phyloP scores from a whole-genome alignment of 2,888 invertebrate genomes.

The Xanthostigma xanthostigma region DNA sequence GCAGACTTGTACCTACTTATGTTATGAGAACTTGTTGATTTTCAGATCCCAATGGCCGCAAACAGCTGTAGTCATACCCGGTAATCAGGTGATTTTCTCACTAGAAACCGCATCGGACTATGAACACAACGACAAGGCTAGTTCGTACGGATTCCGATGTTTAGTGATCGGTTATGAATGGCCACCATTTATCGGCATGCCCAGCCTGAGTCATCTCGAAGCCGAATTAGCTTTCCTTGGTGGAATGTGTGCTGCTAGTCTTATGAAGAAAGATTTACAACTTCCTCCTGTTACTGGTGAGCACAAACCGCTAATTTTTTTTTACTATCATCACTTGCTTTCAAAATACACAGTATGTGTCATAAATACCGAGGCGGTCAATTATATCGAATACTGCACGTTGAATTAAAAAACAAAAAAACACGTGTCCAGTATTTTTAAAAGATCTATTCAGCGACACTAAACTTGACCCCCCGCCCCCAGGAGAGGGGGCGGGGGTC shows the following conservation, averaged over 20 bases:
- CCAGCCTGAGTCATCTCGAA: conserved; percentile 62
- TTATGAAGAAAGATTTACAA: conserved; percentile 68
- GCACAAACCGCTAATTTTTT: conserved; percentile 10
- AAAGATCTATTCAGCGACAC: too few relatives aligned
- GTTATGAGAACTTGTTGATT: conserved; percentile 1
- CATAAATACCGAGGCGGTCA: too few relatives aligned
- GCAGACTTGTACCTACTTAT: background rate
- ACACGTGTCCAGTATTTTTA: too few relatives aligned
- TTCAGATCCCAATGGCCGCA: conserved; percentile 69
- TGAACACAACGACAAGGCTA: conserved; percentile 73
- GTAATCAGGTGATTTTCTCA: conserved; percentile 88
- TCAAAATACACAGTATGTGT: too few relatives aligned
- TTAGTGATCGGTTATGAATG: conserved; percentile 71
- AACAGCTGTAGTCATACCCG: conserved; percentile 71
- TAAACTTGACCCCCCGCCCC: too few relatives aligned
- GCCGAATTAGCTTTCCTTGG: conserved; percentile 82
- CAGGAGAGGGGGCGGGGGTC: too few relatives aligned
- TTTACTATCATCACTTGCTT: background rate
- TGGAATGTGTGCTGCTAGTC: conserved; percentile 79
- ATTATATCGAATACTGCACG: too few relatives aligned
- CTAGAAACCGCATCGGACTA: conserved; percentile 93
- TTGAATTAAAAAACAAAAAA: too few relatives aligned
- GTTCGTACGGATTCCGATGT: conserved; percentile 67
- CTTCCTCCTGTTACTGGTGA: conserved; percentile 44
- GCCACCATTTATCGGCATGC: conserved; percentile 32